phyloP scores from a whole-genome alignment of 2,888 invertebrate genomes.

The Sceliomorpha sp. region DNA sequence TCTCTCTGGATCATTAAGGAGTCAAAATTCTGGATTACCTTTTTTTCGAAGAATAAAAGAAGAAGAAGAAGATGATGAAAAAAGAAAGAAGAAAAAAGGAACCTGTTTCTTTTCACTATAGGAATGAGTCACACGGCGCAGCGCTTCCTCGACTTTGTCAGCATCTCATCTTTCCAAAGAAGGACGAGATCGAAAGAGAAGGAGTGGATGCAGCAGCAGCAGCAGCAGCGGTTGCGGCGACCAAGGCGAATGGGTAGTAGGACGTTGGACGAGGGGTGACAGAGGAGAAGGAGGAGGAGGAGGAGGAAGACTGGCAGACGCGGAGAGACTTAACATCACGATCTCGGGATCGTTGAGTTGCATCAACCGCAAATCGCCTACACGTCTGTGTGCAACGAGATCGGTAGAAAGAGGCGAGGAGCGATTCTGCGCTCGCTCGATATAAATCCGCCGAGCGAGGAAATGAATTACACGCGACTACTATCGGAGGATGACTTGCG shows the following conservation, averaged over 20 bases:
- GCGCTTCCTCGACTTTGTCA: slow-evolving; percentile 20
- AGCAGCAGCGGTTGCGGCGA: too few species aligned
- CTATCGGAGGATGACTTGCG: slow-evolving; percentile 28
- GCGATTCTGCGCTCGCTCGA: slow-evolving; percentile 20
- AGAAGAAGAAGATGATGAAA: too few species aligned
- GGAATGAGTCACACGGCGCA: slow-evolving; percentile 38
- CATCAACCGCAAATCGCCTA: slow-evolving; percentile 41
- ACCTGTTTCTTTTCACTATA: slow-evolving; percentile 8
- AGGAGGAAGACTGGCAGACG: too few species aligned
- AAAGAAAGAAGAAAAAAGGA: too few species aligned
- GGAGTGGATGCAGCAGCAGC: background rate
- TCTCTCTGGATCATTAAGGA: too few species aligned
- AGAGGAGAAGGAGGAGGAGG: slow-evolving; percentile 4
- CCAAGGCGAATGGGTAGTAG: too few species aligned
- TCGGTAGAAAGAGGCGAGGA: slow-evolving; percentile 19
- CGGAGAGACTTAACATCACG: slow-evolving; percentile 9
- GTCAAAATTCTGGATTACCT: too few species aligned
- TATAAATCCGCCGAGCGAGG: slow-evolving; percentile 52
- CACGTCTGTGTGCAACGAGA: slow-evolving; percentile 14
- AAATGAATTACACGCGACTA: slow-evolving; percentile 57
- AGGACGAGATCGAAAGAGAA: slow-evolving; percentile 41
- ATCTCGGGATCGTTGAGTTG: slow-evolving; percentile 18
- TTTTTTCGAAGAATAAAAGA: too few species aligned
- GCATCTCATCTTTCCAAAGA: slow-evolving; percentile 44
- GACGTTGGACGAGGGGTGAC: background rate